Evolutionary conservation across 1,140 invertebrate genomes (phyloP).

Genomic region (Calephelis nemesis): DNA sequence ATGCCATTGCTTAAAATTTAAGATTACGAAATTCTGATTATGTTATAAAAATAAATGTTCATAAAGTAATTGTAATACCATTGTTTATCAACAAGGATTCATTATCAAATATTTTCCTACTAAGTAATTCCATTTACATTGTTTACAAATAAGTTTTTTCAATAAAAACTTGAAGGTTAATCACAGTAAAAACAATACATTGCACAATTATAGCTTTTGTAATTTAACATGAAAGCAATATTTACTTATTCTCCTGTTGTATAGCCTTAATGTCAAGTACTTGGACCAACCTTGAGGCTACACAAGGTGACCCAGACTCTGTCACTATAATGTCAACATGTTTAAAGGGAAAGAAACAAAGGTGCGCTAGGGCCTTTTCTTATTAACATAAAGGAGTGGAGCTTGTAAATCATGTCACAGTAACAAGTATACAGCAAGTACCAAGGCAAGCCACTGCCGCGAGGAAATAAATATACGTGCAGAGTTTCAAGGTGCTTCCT

Average conservation of each 20-base stretch:
- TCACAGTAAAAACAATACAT: slow-evolving; percentile 2
- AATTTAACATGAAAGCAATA: slow-evolving; percentile 42
- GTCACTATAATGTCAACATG: slow-evolving; percentile 69
- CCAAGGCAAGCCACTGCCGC: slow-evolving; percentile 63
- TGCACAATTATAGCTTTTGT: slow-evolving; percentile 1
- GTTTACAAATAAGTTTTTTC: background rate
- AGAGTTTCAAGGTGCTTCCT: slow-evolving; percentile 78
- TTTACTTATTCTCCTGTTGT: slow-evolving; percentile 45
- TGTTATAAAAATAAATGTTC: too few species aligned
- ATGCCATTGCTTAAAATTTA: too few species aligned
- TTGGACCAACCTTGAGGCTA: slow-evolving; percentile 55
- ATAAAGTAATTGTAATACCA: too few species aligned
- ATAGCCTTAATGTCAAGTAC: slow-evolving; percentile 68
- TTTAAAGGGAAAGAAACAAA: slow-evolving; percentile 57
- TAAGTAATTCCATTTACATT: background rate
- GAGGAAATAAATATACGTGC: slow-evolving; percentile 67
- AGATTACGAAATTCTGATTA: too few species aligned
- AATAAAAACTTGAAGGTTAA: background rate
- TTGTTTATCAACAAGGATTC: too few species aligned
- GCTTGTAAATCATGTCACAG: slow-evolving; percentile 47
- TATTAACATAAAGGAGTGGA: slow-evolving; percentile 47
- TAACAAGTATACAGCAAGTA: slow-evolving; percentile 46
- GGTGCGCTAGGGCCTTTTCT: slow-evolving; percentile 44
- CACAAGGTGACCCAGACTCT: slow-evolving; percentile 66
- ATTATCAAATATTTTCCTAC: too few species aligned